Evolutionary conservation across 2,113 vertebrate species (phyloP), one percentile per base, ranked within the genome.

Genomic region (Hipposideros armiger): DNA sequence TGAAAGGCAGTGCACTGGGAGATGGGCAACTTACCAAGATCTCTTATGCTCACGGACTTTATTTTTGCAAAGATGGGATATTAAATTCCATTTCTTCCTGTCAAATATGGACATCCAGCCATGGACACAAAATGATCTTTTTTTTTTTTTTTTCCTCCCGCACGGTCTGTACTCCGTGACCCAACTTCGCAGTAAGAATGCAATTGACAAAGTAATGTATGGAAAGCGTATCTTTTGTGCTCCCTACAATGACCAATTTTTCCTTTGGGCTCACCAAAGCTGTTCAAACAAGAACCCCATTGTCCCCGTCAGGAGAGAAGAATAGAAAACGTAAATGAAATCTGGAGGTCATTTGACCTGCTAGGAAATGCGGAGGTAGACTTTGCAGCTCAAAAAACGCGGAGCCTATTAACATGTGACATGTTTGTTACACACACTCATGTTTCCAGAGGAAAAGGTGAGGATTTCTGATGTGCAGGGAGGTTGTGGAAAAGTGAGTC

Each of bases 251-350:
- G 98, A 98, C 97, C 98, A 97, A 96, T 98, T 98, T 98, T 98
- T 98, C 97, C 98, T 98, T 97, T 97, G 98, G 98, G 97, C 95
- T 98, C 97, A 84, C 97, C 98, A 98, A 98, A 98, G 98, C 98
- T 98, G 98, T 98, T 98, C 97, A 98, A 98, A 99, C 98, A 98
- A 99, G 98, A 97, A 98, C 97, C 86, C 98, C 97, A 98, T 98
- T 99, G 98, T 98, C 95, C 98, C 97, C 98, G 98, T 98, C 97
- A 98, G 96, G 90, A 84, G 97, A 98, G 96, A 98, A 98, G 96
- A 98, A 98, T 98, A 97, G 98, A 98, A 98, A 98, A 97, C 98
- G 98, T 98, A 98, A 99, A 98, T 98, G 98, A 98, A 98, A 98
- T 98, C 97, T 98, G 98, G 98, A 98, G 98, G 98, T 98, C 98